Conservation (phyloP, 1,140 invertebrate genomes). For the Parasteatoda tepidariorum region DNA sequence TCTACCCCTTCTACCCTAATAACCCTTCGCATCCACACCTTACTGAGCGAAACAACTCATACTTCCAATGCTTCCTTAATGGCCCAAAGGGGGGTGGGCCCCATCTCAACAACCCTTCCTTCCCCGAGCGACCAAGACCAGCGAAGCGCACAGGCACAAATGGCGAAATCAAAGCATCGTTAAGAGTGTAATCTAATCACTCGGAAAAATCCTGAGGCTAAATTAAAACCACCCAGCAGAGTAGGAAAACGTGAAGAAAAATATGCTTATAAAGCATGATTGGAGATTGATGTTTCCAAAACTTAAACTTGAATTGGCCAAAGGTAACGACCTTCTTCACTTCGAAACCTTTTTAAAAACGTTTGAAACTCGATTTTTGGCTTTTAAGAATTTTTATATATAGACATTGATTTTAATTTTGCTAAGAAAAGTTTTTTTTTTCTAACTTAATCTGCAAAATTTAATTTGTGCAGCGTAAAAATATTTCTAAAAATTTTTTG, state of each 20-base stretch:
- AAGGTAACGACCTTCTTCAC: no score
- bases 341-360: no score
- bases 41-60: constrained; percentile 17
- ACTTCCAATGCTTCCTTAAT: constrained; percentile 51
- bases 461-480: no score
- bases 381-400: no score
- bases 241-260: constrained; percentile 49
- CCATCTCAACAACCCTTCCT: background rate
- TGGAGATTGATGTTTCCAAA: constrained; percentile 57
- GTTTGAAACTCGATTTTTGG: no score
- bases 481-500: no score
- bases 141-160: constrained; percentile 39
- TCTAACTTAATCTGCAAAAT: no score
- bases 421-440: no score
- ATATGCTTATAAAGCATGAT: constrained; percentile 61
- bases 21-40: constrained; percentile 45
- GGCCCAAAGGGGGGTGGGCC: background rate
- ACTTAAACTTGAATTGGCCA: constrained; percentile 29
- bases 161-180: constrained; percentile 57
- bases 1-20: constrained; percentile 38
- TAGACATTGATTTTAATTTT: no score
- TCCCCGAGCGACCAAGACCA: background rate
- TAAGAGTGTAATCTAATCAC: constrained; percentile 58
- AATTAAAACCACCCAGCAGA: constrained; percentile 57
- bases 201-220: constrained; percentile 60